A percentile compares a stretch with the other conserved stretches of the same genome.
Conservation (phyloP, 2,888 invertebrate species). For the Cactoblastis cactorum region DNA sequence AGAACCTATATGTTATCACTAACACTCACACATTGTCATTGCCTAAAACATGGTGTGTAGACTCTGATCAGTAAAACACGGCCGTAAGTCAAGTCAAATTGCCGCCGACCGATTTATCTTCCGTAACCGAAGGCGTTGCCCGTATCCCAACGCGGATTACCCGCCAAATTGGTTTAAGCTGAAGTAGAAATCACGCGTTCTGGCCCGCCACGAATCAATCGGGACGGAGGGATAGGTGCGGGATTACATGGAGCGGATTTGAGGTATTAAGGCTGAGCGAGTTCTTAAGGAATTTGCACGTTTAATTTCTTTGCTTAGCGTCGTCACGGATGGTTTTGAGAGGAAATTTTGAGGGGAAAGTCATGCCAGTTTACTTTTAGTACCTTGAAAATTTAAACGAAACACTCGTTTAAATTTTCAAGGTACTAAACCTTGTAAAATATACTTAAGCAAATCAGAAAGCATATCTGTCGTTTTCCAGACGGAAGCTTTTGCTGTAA, state of each 20-base stretch:
- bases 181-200: conserved; percentile 40
- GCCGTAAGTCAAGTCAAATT: neutral
- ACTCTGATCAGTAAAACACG: neutral
- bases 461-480: too few species aligned
- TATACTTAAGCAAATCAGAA: too few species aligned
- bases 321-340: too few species aligned
- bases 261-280: neutral
- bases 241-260: conserved; percentile 8
- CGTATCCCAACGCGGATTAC: conserved; percentile 56
- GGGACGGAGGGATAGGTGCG: conserved; percentile 35
- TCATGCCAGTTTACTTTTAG: too few species aligned
- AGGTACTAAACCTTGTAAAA: too few species aligned
- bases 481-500: too few species aligned
- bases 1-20: too few species aligned
- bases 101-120: conserved; percentile 11
- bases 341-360: neutral
- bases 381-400: too few species aligned
- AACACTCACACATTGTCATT: too few species aligned
- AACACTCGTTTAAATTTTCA: too few species aligned
- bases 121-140: conserved; percentile 42
- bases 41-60: too few species aligned
- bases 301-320: conserved; percentile 3
- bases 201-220: conserved; percentile 57
- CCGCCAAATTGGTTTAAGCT: conserved; percentile 66
- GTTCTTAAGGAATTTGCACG: conserved; percentile 10